A percentile compares a stretch with the other conserved stretches of the same genome.
These are phyloP conservation scores for Hedychridium roseum DNA, from an alignment of 2,888 invertebrate species.

Conservation along the genomic window DNA sequence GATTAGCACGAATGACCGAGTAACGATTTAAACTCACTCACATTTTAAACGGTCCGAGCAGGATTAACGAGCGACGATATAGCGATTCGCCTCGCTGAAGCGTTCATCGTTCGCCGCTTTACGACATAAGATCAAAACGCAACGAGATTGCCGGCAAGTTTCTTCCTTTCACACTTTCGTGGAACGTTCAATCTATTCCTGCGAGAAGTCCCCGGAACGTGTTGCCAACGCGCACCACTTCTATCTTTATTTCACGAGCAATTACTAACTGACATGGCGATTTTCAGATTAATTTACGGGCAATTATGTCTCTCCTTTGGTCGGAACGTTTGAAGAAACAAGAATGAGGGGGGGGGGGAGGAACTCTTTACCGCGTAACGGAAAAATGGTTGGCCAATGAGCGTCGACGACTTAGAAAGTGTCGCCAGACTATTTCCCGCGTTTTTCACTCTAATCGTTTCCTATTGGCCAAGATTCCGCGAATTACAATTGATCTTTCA, in stretches of 20 bases:
- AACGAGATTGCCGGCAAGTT: conserved; percentile 10
- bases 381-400: too few species aligned
- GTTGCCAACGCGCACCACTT: conserved; percentile 25
- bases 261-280: conserved; percentile 40
- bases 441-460: too few species aligned
- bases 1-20: conserved; percentile 14
- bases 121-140: conserved; percentile 16
- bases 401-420: too few species aligned
- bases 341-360: too few species aligned
- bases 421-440: too few species aligned
- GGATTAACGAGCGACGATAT: conserved; percentile 15
- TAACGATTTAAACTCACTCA: conserved; percentile 16
- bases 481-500: too few species aligned
- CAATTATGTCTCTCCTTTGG: conserved; percentile 31
- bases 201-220: conserved; percentile 12
- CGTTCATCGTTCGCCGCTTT: conserved; percentile 16
- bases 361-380: too few species aligned
- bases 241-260: conserved; percentile 44
- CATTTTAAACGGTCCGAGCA: conserved; percentile 16
- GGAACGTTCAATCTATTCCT: conserved; percentile 23
- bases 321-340: too few species aligned
- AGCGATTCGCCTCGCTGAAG: conserved; percentile 6
- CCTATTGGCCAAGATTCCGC: too few species aligned
- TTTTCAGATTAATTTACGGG: conserved; percentile 38
- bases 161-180: conserved; percentile 12